Evolutionary conservation across 2,113 vertebrate genomes (phyloP).

Genomic region (Muscicapa adusta): DNA sequence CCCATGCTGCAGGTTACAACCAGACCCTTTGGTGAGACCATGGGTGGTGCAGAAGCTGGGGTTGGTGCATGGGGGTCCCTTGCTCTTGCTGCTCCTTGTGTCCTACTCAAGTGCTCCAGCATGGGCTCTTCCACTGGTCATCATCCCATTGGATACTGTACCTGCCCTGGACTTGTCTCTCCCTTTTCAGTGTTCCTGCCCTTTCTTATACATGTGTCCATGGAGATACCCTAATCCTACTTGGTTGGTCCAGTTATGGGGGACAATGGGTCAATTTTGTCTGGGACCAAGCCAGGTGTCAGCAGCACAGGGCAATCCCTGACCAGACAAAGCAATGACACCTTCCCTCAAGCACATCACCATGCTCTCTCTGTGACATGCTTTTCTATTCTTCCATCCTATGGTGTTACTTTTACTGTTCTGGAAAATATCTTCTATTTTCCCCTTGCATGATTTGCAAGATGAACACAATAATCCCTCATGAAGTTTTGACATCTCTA

Average conservation of each 20-base stretch:
- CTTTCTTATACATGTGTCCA: neutral
- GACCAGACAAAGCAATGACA: neutral
- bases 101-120: neutral
- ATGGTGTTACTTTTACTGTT: neutral
- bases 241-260: neutral
- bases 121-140: neutral
- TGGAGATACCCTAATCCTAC: neutral
- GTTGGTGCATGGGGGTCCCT: fast-evolving
- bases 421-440: neutral
- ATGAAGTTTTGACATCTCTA: neutral
- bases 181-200: neutral
- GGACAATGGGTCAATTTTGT: neutral
- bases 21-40: neutral
- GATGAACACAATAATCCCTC: neutral
- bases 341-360: neutral
- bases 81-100: neutral
- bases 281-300: neutral
- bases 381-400: neutral
- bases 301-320: neutral
- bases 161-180: neutral
- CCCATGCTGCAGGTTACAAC: neutral
- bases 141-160: neutral
- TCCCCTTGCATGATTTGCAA: neutral
- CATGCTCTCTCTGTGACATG: neutral
- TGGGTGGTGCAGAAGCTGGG: neutral